Conservation (phyloP, 2,888 invertebrate genomes). For the Diarsia rubi region DNA sequence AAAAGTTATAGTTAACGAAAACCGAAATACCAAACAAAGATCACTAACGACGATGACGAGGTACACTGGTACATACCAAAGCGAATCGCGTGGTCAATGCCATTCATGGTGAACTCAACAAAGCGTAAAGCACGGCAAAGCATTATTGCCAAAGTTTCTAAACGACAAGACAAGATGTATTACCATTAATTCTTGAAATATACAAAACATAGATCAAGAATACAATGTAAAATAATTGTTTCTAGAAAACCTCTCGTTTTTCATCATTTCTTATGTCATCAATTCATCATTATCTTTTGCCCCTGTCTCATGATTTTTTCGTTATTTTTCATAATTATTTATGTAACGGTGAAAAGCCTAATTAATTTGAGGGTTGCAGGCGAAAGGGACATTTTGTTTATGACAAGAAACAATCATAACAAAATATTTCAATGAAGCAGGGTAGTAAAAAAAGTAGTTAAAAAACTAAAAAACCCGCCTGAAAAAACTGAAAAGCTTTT, state of each 20-base stretch:
- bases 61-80: conserved; percentile 68
- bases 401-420: background rate
- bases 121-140: conserved; percentile 68
- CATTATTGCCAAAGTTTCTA: conserved; percentile 63
- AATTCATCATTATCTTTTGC: too few species aligned
- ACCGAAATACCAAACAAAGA: conserved; percentile 66
- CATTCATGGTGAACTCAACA: conserved; percentile 67
- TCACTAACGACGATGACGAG: conserved; percentile 66
- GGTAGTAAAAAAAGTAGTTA: background rate
- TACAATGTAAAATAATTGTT: background rate
- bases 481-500: too few species aligned
- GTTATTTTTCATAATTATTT: background rate
- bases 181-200: conserved; percentile 42
- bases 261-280: background rate
- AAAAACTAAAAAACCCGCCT: too few species aligned
- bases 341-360: background rate
- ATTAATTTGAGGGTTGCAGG: background rate
- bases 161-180: conserved; percentile 46
- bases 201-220: conserved; percentile 8
- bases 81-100: conserved; percentile 75
- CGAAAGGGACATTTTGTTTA: background rate
- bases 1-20: conserved; percentile 50
- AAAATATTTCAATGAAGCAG: conserved; percentile 10
- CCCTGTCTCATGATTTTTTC: too few species aligned
- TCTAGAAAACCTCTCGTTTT: background rate